Percentiles rank a stretch among this genome's conserved stretches.
Evolutionary conservation across 2,113 vertebrate genomes (phyloP).

Genomic region (Athene noctua): DNA sequence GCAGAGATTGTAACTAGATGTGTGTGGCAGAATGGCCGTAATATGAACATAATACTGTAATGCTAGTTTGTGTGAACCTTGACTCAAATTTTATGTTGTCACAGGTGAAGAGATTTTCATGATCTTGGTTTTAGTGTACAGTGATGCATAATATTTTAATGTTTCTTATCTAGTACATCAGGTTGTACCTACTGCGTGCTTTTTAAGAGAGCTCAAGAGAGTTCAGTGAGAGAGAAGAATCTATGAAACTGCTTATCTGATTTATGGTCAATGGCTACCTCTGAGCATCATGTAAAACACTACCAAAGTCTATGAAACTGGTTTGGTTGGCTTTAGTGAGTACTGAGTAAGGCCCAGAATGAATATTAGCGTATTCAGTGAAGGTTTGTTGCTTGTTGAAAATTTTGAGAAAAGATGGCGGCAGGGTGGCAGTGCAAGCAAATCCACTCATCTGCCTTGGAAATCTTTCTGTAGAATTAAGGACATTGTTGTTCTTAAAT

Average conservation of each 20-base stretch:
- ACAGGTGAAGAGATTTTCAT: neutral
- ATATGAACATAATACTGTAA: neutral
- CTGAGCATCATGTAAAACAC: accelerated
- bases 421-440: neutral
- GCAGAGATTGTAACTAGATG: neutral
- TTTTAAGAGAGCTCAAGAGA: neutral
- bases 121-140: neutral
- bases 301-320: neutral
- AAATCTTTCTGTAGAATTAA: neutral
- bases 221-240: neutral
- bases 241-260: accelerated
- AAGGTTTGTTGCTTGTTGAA: neutral
- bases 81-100: neutral
- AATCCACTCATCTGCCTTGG: neutral
- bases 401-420: neutral
- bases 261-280: neutral
- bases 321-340: neutral
- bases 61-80: neutral
- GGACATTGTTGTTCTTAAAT: neutral
- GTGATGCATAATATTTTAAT: neutral
- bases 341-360: neutral
- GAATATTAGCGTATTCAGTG: neutral
- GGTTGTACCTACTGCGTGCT: neutral
- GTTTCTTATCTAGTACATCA: neutral
- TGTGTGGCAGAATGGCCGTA: neutral